phyloP scores from a whole-genome alignment of 2,888 invertebrate genomes.

The Dorcus parallelipipedus region DNA sequence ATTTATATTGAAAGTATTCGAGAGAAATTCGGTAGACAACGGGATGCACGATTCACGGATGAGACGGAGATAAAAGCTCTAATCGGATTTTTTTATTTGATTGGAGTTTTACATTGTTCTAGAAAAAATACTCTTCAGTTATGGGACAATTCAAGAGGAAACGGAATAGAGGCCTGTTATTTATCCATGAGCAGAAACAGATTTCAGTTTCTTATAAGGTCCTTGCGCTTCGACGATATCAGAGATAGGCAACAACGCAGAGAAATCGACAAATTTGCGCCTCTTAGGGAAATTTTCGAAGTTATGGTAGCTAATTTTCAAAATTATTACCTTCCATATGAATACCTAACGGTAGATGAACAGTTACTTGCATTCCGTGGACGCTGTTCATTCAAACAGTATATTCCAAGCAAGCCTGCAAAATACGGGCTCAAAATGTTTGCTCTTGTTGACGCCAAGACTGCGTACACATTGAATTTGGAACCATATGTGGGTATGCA shows the following conservation, averaged over 20 bases:
- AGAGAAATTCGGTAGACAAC: no score
- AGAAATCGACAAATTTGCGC: not conserved
- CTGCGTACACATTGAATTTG: no score
- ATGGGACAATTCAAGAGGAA: slow-evolving; percentile 27
- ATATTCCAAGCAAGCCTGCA: not conserved
- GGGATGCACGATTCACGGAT: no score
- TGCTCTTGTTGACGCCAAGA: no score
- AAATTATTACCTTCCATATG: not conserved
- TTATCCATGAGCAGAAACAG: slow-evolving; percentile 15
- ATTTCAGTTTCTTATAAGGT: not conserved
- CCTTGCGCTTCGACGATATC: not conserved
- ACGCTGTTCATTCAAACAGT: not conserved
- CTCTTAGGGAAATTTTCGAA: not conserved
- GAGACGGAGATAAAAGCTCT: not conserved
- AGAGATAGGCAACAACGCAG: not conserved
- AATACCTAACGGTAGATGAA: not conserved
- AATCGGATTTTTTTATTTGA: slow-evolving; percentile 7
- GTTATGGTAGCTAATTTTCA: not conserved
- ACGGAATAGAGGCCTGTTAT: slow-evolving; percentile 23
- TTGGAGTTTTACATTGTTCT: slow-evolving; percentile 2
- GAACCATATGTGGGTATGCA: no score
- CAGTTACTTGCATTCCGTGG: not conserved
- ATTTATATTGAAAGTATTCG: no score
- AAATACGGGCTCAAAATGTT: no score
- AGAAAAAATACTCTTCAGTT: slow-evolving; percentile 22